These are phyloP conservation scores for Megaceryle alcyon DNA, from an alignment of 2,797 vertebrate genomes.

Conservation along the genomic window DNA sequence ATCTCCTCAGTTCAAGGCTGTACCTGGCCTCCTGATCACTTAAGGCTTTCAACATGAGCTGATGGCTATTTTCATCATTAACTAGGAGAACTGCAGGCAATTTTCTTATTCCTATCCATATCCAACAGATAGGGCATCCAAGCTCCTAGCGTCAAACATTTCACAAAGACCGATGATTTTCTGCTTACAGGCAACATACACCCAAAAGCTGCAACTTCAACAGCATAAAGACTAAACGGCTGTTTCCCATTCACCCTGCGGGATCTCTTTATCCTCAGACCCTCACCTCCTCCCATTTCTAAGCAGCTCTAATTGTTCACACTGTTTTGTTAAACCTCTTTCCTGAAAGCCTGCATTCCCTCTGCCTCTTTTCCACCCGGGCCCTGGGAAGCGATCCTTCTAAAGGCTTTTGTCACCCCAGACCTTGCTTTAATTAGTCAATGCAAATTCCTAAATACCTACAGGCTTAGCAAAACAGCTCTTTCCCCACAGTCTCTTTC, in stretches of 20 bases:
- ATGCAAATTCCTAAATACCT: conserved; percentile 72
- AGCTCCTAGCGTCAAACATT: neutral
- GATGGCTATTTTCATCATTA: conserved; percentile 23
- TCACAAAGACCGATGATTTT: neutral
- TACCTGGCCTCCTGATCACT: neutral
- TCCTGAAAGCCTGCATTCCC: conserved; percentile 40
- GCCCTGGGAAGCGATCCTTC: conserved; percentile 22
- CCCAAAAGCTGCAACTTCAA: neutral
- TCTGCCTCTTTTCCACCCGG: neutral
- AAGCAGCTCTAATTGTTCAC: conserved; percentile 60
- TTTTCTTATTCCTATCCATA: neutral
- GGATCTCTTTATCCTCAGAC: conserved; percentile 28
- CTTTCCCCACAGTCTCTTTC: conserved; percentile 58
- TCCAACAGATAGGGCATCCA: neutral
- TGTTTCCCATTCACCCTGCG: neutral
- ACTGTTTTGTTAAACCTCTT: conserved; percentile 57
- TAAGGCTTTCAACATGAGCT: neutral
- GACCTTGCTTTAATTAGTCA: conserved; percentile 64
- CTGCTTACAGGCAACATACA: conserved; percentile 27
- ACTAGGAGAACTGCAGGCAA: neutral
- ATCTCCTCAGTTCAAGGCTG: neutral
- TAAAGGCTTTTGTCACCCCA: conserved; percentile 61
- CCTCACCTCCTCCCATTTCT: conserved; percentile 48
- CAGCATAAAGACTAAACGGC: neutral
- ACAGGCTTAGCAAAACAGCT: conserved; percentile 56